These are phyloP conservation scores for Agrochola lychnidis DNA, from an alignment of 2,888 invertebrate genomes.

Conservation along the genomic window DNA sequence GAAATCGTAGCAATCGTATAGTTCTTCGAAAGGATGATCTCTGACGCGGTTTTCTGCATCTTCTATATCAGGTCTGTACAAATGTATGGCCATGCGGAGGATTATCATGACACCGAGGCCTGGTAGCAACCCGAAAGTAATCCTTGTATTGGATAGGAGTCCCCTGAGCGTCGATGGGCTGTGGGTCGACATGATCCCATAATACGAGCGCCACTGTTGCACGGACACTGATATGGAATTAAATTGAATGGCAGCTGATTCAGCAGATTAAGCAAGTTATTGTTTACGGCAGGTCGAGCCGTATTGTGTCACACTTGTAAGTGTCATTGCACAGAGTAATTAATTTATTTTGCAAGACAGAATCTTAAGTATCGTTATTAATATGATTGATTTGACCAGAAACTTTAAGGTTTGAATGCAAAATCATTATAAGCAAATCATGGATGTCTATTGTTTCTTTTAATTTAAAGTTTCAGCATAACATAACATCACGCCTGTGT, in stretches of 20 bases:
- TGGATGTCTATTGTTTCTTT: background rate
- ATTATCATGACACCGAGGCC: slow-evolving; percentile 92
- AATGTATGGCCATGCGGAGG: slow-evolving; percentile 91
- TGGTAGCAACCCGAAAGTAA: slow-evolving; percentile 92
- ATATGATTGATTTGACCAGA: background rate
- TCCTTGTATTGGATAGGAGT: slow-evolving; percentile 91
- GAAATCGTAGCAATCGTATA: slow-evolving; percentile 93
- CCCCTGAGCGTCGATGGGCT: slow-evolving; percentile 77
- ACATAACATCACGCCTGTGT: background rate
- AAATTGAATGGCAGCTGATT: slow-evolving; percentile 67
- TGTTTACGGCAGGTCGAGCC: slow-evolving; percentile 68
- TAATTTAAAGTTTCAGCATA: background rate
- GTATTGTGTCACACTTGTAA: slow-evolving; percentile 61
- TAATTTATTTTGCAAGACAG: slow-evolving; percentile 5
- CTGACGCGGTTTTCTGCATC: slow-evolving; percentile 92
- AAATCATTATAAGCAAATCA: background rate
- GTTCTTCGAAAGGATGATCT: slow-evolving; percentile 87
- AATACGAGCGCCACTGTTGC: slow-evolving; percentile 54
- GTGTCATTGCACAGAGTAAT: slow-evolving; percentile 71
- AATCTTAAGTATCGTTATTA: background rate
- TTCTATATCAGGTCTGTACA: slow-evolving; percentile 93
- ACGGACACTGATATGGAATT: slow-evolving; percentile 60
- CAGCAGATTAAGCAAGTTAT: slow-evolving; percentile 74
- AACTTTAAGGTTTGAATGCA: background rate
- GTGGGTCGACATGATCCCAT: slow-evolving; percentile 76